Conservation (phyloP, 2,888 invertebrate genomes). For the Drosophila pseudotalamancana region DNA sequence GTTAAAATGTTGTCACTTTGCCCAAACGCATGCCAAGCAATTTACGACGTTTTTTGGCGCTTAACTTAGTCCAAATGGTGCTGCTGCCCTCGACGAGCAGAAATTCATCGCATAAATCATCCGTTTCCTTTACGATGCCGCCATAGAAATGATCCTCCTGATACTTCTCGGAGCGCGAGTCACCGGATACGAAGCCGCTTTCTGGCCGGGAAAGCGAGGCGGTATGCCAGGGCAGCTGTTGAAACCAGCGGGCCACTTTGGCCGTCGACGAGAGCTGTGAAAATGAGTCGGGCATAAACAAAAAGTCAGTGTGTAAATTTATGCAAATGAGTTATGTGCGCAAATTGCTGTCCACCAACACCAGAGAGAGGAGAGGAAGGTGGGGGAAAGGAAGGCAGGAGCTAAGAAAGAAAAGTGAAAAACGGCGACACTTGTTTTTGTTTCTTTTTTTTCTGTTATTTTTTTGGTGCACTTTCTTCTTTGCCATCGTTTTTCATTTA, state of each 20-base stretch:
- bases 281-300: constrained; percentile 46
- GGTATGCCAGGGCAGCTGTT: constrained; percentile 86
- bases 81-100: constrained; percentile 88
- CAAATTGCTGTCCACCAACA: constrained; percentile 71
- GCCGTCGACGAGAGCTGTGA: constrained; percentile 90
- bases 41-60: constrained; percentile 89
- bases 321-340: constrained; percentile 79
- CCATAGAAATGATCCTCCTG: constrained; percentile 84
- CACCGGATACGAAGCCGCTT: constrained; percentile 90
- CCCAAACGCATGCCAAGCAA: constrained; percentile 89
- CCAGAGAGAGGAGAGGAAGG: constrained; percentile 3
- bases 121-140: constrained; percentile 77
- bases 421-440: constrained; percentile 64
- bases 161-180: constrained; percentile 86
- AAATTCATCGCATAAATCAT: constrained; percentile 86
- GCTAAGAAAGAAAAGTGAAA: constrained; percentile 49
- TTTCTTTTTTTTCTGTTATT: constrained; percentile 21
- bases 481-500: constrained; percentile 71
- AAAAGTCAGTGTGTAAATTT: constrained; percentile 74
- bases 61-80: constrained; percentile 88
- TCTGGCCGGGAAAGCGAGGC: constrained; percentile 90
- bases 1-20: constrained; percentile 89
- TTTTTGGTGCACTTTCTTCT: constrained; percentile 23
- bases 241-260: constrained; percentile 93
- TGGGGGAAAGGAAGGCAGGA: background rate